Percentiles rank a stretch among this genome's conserved stretches.
These are phyloP conservation scores for Melospiza melodia DNA, from an alignment of 2,113 vertebrate genomes.

Conservation along the genomic window DNA sequence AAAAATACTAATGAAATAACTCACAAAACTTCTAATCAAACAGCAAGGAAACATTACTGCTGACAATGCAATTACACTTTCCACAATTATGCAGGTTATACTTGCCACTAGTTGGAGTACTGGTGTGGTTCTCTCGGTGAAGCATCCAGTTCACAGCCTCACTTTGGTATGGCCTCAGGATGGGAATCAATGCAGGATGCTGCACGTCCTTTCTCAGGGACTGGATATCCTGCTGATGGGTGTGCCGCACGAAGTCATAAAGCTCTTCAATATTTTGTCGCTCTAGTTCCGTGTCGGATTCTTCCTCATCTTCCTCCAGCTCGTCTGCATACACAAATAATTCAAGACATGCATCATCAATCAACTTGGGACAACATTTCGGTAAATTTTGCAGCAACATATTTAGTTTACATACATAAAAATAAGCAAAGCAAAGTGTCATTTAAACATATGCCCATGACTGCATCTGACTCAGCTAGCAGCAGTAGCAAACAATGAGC, in stretches of 20 bases:
- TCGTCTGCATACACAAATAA: constrained; percentile 65
- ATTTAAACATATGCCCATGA: neutral
- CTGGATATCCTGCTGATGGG: constrained; percentile 80
- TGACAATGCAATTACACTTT: neutral
- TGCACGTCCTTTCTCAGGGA: constrained; percentile 83
- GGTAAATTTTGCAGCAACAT: neutral
- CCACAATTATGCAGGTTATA: neutral
- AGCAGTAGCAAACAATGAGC: neutral
- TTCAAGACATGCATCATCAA: neutral
- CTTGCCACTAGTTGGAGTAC: constrained; percentile 62
- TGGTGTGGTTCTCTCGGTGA: constrained; percentile 67
- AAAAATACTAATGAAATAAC: neutral
- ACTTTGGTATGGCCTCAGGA: constrained; percentile 77
- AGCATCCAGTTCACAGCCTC: constrained; percentile 86
- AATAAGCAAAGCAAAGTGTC: neutral
- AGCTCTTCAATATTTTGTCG: constrained; percentile 95
- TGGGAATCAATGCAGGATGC: constrained; percentile 87
- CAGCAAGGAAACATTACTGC: neutral
- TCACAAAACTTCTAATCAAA: neutral
- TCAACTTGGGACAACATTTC: neutral
- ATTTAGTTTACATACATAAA: neutral
- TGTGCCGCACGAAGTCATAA: constrained; percentile 89
- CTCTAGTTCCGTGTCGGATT: constrained; percentile 89
- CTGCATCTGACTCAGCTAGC: neutral
- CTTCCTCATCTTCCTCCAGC: constrained; percentile 85